These are phyloP conservation scores for Morpho helenor DNA, from an alignment of 2,888 invertebrate genomes.

Conservation along the genomic window DNA sequence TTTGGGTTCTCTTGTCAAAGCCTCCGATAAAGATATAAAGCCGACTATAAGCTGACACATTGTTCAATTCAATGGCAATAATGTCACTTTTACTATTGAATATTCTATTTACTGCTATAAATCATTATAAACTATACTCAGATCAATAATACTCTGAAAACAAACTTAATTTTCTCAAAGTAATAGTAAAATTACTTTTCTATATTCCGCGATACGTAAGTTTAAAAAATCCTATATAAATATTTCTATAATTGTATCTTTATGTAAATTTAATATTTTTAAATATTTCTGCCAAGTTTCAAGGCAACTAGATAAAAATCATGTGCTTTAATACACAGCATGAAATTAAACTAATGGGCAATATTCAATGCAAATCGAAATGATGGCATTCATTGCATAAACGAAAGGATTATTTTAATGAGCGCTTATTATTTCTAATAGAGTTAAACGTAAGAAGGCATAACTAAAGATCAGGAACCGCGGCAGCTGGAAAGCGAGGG, in stretches of 20 bases:
- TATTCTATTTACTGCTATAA: conserved; percentile 5
- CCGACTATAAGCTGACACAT: conserved; percentile 25
- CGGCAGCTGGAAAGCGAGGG: conserved; percentile 28
- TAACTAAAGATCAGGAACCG: conserved; percentile 28
- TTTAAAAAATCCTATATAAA: no score
- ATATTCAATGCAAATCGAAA: conserved; percentile 12
- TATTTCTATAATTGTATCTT: no score
- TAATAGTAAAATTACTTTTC: no score
- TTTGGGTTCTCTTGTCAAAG: conserved; percentile 56
- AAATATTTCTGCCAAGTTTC: no score
- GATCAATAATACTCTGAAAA: no score
- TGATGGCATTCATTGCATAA: conserved; percentile 12
- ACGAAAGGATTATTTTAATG: conserved; percentile 13
- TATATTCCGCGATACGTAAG: no score
- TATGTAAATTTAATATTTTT: no score
- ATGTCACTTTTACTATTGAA: conserved; percentile 8
- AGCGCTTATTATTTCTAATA: conserved; percentile 16
- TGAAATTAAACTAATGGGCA: conserved; percentile 8
- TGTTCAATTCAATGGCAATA: conserved; percentile 16
- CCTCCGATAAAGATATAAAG: conserved; percentile 34
- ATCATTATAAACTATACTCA: conserved; percentile 4
- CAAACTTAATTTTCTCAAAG: no score
- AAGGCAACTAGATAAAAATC: no score
- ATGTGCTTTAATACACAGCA: not conserved
- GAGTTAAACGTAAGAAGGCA: conserved; percentile 19